Conservation (phyloP, 2,113 vertebrate genomes). For the Sisor rabdophorus region DNA sequence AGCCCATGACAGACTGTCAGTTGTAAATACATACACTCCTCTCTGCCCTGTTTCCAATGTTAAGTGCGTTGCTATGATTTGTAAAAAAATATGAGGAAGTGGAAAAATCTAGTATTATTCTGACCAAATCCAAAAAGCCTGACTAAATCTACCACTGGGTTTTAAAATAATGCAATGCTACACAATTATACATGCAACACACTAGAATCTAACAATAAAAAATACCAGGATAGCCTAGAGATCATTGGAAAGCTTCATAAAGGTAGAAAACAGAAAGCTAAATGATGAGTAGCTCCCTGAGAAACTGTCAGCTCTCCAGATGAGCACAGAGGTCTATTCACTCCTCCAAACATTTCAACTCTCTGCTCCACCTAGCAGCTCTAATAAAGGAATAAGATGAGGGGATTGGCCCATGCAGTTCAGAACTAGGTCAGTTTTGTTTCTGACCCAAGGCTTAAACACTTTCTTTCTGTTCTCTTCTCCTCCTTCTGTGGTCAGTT, state of each 20-base stretch:
- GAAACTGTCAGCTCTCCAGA: slow-evolving; percentile 16
- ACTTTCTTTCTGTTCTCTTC: slow-evolving; percentile 26
- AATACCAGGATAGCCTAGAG: slow-evolving; percentile 17
- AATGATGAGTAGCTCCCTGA: slow-evolving; percentile 24
- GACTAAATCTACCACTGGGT: neutral
- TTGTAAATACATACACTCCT: slow-evolving; percentile 43
- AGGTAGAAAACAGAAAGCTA: slow-evolving; percentile 20
- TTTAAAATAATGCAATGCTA: neutral
- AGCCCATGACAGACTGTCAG: slow-evolving; percentile 58
- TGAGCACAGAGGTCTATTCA: slow-evolving; percentile 21
- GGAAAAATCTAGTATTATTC: neutral
- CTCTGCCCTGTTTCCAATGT: slow-evolving; percentile 39
- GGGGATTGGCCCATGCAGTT: slow-evolving; percentile 22
- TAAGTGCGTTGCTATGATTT: slow-evolving; percentile 34
- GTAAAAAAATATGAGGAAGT: neutral
- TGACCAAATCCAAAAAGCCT: slow-evolving; percentile 4
- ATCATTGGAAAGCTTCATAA: slow-evolving; percentile 14
- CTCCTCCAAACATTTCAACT: slow-evolving; percentile 4
- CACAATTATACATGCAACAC: neutral
- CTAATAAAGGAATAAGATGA: slow-evolving; percentile 24
- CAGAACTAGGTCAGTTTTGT: slow-evolving; percentile 10
- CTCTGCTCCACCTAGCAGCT: slow-evolving; percentile 24
- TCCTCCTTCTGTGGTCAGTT: slow-evolving; percentile 20
- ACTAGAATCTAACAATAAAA: slow-evolving; percentile 1
- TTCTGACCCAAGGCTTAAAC: slow-evolving; percentile 18